These are phyloP conservation scores for Clarias magur DNA, from an alignment of 2,113 vertebrate genomes.

Conservation along the genomic window DNA sequence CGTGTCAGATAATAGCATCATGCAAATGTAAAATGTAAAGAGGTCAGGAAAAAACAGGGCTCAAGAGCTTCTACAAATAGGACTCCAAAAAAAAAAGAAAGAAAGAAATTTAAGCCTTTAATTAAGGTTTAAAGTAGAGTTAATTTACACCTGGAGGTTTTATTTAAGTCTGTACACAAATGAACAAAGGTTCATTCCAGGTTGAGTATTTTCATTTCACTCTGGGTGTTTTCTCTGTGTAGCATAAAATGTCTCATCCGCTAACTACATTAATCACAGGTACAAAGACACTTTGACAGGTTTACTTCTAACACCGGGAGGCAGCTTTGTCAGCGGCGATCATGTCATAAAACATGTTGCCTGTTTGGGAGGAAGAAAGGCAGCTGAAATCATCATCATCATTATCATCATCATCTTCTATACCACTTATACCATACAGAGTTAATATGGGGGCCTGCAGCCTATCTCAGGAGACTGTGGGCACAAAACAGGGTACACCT, in stretches of 20 bases:
- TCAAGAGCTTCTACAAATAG: neutral
- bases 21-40: neutral
- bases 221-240: neutral
- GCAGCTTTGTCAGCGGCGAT: constrained; percentile 42
- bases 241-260: neutral
- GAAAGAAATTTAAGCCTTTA: neutral
- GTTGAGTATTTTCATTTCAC: neutral
- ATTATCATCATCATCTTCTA: neutral
- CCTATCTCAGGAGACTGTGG: too few species aligned
- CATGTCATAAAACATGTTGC: constrained; percentile 28
- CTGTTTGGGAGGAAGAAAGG: constrained; percentile 35
- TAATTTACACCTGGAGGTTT: neutral
- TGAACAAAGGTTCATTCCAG: neutral
- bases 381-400: neutral
- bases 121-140: neutral
- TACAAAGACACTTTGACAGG: constrained; percentile 6
- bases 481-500: too few species aligned
- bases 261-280: neutral
- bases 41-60: neutral
- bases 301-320: constrained; percentile 39
- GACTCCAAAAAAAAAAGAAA: neutral
- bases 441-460: too few species aligned
- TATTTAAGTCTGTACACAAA: constrained; percentile 2
- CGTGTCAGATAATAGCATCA: neutral
- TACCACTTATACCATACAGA: too few species aligned